Evolutionary conservation across 2,888 invertebrate genomes (phyloP).

Genomic region (Heliconius hortense): DNA sequence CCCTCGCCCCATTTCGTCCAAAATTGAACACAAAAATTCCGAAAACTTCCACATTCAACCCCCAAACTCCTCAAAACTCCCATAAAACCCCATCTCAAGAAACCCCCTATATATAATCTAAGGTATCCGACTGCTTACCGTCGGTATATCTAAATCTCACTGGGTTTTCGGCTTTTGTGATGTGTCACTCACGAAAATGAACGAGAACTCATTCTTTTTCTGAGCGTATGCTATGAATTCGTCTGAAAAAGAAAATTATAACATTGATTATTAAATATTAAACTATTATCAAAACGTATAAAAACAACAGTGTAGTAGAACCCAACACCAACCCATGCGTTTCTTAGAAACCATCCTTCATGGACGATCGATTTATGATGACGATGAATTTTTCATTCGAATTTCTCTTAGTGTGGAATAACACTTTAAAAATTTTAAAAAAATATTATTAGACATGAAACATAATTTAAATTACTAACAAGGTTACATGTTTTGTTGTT

Average conservation of each 20-base stretch:
- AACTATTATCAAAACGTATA: not conserved
- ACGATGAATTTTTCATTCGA: no score
- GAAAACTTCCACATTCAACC: not conserved
- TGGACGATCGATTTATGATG: no score
- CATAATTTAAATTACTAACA: no score
- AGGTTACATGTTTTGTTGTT: no score
- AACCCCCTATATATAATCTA: constrained; percentile 37
- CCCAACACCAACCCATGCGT: no score
- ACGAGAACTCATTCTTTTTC: constrained; percentile 82
- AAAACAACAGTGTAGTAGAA: no score
- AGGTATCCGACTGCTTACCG: constrained; percentile 63
- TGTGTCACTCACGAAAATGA: constrained; percentile 75
- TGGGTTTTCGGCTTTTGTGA: constrained; percentile 68
- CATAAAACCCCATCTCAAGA: constrained; percentile 1
- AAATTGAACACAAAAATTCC: not conserved
- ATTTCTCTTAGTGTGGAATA: no score
- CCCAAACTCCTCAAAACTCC: not conserved
- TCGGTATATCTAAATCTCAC: constrained; percentile 69
- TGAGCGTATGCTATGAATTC: constrained; percentile 83
- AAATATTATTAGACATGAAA: no score
- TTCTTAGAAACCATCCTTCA: no score
- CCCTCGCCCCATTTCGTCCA: not conserved
- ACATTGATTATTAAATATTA: not conserved
- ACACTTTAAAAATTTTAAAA: no score
- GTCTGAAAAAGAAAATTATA: constrained; percentile 70